These are phyloP conservation scores for Helarctos malayanus DNA, from an alignment of 2,797 vertebrate genomes.

Conservation along the genomic window DNA sequence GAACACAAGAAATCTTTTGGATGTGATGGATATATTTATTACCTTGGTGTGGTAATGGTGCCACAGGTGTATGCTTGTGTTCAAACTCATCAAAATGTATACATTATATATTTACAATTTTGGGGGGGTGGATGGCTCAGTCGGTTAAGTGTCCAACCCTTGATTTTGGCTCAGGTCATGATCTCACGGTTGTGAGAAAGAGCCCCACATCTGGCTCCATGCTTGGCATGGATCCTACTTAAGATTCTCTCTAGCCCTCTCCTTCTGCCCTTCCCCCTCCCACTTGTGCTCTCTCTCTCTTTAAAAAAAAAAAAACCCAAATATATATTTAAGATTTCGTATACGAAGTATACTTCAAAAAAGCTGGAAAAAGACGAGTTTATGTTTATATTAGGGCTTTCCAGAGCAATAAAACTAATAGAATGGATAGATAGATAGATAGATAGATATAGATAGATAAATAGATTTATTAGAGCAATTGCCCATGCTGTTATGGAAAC, in stretches of 20 bases:
- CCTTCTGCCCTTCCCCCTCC: too few species aligned
- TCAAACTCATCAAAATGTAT: background rate
- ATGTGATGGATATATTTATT: background rate
- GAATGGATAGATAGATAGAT: background rate
- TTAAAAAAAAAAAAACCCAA: too few species aligned
- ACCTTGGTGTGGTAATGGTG: background rate
- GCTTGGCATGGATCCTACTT: background rate
- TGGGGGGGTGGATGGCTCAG: background rate
- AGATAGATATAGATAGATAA: background rate
- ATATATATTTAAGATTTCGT: background rate
- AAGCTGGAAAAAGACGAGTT: background rate
- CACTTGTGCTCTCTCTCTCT: too few species aligned
- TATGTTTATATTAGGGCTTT: background rate
- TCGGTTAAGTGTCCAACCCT: background rate
- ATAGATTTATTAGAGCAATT: background rate
- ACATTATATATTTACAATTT: background rate
- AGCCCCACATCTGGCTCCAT: background rate
- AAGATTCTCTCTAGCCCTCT: background rate
- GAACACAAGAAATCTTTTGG: background rate
- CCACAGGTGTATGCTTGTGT: background rate
- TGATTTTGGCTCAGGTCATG: background rate
- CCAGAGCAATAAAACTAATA: background rate
- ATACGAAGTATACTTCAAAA: background rate
- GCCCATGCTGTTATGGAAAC: background rate
- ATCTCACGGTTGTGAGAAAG: background rate